Conservation (phyloP, 2,113 vertebrate species). For the Eulemur rufifrons region DNA sequence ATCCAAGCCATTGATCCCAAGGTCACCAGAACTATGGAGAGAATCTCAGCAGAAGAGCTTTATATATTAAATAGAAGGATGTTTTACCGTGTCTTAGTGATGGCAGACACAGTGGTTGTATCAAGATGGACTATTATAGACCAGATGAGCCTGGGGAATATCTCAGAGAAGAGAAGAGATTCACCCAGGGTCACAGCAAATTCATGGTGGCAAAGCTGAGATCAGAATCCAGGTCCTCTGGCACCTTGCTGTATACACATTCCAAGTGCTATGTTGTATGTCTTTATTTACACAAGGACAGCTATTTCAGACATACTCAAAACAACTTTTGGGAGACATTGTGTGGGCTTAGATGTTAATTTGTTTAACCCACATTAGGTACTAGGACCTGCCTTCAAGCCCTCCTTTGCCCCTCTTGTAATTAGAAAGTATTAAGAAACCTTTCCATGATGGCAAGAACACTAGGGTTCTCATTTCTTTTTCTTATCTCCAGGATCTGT, state of each 20-base stretch:
- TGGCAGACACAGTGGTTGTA: background rate
- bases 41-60: background rate
- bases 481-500: slow-evolving; percentile 31
- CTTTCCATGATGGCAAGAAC: slow-evolving; percentile 21
- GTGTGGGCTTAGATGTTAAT: background rate
- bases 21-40: background rate
- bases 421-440: slow-evolving; percentile 54
- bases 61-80: background rate
- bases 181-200: background rate
- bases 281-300: background rate
- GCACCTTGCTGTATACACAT: background rate
- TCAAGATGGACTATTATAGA: background rate
- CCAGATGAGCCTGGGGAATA: background rate
- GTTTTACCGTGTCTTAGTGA: background rate
- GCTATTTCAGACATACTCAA: background rate
- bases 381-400: background rate
- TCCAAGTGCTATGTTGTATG: background rate
- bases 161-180: background rate
- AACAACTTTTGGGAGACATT: background rate
- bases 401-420: background rate
- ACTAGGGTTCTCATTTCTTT: background rate
- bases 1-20: background rate
- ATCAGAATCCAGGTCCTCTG: background rate
- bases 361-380: background rate
- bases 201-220: background rate